phyloP scores from a whole-genome alignment of 2,113 vertebrate genomes.

The Dryoscopus gambensis region DNA sequence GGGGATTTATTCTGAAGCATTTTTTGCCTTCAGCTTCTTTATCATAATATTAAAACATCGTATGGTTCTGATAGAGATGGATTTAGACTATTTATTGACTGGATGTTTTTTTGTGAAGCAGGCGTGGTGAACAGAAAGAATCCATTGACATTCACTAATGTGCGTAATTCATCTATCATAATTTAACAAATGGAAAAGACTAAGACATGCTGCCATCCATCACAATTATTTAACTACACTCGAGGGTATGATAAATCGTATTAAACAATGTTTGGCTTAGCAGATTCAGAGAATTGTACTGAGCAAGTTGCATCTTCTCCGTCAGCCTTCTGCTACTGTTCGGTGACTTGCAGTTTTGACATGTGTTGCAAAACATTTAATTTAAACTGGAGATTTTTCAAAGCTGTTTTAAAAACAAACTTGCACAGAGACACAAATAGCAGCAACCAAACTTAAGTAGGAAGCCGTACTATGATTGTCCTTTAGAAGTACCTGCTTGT shows the following conservation, averaged over 20 bases:
- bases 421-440: background rate
- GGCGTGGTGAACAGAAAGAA: slow-evolving; percentile 64
- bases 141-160: slow-evolving; percentile 66
- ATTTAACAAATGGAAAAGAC: slow-evolving; percentile 78
- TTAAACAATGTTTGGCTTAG: slow-evolving; percentile 72
- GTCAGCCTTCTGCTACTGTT: slow-evolving; percentile 24
- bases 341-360: slow-evolving; percentile 47
- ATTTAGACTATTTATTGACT: slow-evolving; percentile 75
- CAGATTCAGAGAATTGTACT: slow-evolving; percentile 47
- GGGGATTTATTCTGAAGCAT: slow-evolving; percentile 20
- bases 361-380: slow-evolving; percentile 37
- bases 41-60: slow-evolving; percentile 74
- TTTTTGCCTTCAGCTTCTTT: slow-evolving; percentile 68
- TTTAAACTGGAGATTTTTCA: slow-evolving; percentile 30
- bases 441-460: background rate
- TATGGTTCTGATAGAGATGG: slow-evolving; percentile 71
- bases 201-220: slow-evolving; percentile 80
- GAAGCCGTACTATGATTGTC: background rate
- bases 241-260: slow-evolving; percentile 74
- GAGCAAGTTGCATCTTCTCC: slow-evolving; percentile 21
- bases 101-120: slow-evolving; percentile 73
- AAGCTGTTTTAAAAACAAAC: slow-evolving; percentile 6
- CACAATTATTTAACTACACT: slow-evolving; percentile 74
- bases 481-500: background rate
- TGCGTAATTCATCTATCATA: slow-evolving; percentile 83